phyloP scores from a whole-genome alignment of 2,797 vertebrate genomes.

The Phalanger gymnotis region DNA sequence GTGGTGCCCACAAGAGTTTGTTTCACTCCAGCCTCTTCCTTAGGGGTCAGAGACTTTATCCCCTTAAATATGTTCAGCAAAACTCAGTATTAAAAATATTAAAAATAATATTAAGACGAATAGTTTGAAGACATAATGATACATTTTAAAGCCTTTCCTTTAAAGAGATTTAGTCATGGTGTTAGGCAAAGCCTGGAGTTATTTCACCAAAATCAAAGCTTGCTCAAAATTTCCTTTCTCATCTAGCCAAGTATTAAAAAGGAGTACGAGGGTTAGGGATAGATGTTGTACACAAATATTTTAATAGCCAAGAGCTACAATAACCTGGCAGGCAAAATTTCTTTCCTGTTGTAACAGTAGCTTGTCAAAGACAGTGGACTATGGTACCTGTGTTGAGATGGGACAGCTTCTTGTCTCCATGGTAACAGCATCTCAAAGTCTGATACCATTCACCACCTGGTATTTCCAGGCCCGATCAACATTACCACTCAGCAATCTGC shows the following conservation, averaged over 20 bases:
- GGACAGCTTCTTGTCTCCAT: conserved; percentile 67
- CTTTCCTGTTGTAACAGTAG: conserved; percentile 51
- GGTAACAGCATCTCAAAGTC: conserved; percentile 72
- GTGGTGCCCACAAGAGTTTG: not conserved
- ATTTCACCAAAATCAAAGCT: not conserved
- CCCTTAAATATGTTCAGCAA: not conserved
- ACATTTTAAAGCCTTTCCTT: conserved; percentile 14
- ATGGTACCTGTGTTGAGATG: conserved; percentile 62
- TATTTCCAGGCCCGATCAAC: conserved; percentile 49
- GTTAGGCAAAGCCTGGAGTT: conserved; percentile 26
- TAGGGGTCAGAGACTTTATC: conserved; percentile 10
- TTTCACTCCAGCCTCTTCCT: not conserved
- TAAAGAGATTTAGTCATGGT: not conserved
- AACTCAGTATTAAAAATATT: conserved; percentile 12
- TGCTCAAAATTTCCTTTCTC: conserved; percentile 23
- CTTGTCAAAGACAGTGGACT: conserved; percentile 64
- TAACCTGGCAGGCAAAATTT: conserved; percentile 60
- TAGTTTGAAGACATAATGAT: not conserved
- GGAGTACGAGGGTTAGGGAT: not conserved
- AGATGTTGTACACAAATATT: not conserved
- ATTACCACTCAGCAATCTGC: not conserved
- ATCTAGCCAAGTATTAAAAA: conserved; percentile 40
- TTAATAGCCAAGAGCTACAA: conserved; percentile 56
- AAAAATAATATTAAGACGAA: not conserved
- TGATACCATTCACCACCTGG: conserved; percentile 64